Evolutionary conservation across 2,113 vertebrate species (phyloP).

Genomic region (Sterrhoptilus dennistouni): DNA sequence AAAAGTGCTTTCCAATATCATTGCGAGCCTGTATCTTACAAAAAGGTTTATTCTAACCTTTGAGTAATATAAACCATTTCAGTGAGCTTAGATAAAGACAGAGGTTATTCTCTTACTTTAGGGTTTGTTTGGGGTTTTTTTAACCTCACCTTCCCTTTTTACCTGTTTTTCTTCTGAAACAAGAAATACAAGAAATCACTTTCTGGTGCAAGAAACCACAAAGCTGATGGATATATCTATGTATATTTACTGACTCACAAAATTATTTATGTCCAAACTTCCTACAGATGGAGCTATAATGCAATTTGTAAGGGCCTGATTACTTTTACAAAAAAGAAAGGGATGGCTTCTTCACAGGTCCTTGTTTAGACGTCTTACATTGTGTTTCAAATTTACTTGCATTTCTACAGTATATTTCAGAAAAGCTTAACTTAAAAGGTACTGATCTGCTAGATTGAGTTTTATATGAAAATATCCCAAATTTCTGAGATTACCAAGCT

Average conservation of each 20-base stretch:
- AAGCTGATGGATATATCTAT: neutral
- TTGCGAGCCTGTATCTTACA: neutral
- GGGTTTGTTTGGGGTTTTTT: neutral
- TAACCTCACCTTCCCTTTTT: neutral
- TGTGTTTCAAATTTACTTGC: neutral
- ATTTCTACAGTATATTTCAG: neutral
- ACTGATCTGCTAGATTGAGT: neutral
- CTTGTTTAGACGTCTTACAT: neutral
- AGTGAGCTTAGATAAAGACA: neutral
- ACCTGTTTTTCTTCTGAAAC: neutral
- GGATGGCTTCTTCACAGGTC: neutral
- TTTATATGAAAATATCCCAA: neutral
- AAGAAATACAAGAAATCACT: neutral
- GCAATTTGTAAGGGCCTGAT: neutral
- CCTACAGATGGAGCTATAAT: constrained; percentile 64
- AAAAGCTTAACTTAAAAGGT: neutral
- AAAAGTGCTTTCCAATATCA: neutral
- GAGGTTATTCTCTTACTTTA: neutral
- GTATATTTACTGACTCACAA: neutral
- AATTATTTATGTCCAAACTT: constrained; percentile 16
- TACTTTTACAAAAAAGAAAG: neutral
- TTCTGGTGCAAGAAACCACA: neutral
- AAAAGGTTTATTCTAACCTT: neutral
- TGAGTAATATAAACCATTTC: neutral
- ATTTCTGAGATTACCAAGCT: neutral